A percentile compares a stretch with the other conserved stretches of the same genome.
These are phyloP conservation scores for Epicauta chinensis DNA, from an alignment of 1,140 invertebrate species.

Conservation along the genomic window DNA sequence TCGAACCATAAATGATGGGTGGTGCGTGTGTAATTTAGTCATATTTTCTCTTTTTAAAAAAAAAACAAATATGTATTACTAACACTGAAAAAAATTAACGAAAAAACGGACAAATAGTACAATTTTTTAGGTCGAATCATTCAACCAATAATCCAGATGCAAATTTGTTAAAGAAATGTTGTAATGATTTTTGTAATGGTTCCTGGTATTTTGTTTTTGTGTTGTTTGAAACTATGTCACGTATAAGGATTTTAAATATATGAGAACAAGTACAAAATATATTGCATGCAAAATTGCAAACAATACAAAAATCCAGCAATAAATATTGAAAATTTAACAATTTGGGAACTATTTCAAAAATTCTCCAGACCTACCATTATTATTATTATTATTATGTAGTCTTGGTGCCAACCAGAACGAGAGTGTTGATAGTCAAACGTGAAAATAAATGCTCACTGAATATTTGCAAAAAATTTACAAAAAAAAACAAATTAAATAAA, in stretches of 20 bases:
- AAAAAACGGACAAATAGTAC: constrained; percentile 11
- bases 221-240: not conserved
- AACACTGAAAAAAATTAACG: constrained; percentile 4
- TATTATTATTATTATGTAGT: not conserved
- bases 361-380: not conserved
- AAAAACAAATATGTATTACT: too few relatives aligned
- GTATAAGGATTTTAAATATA: not conserved
- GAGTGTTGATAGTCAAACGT: too few relatives aligned
- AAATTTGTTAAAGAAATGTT: constrained; percentile 1
- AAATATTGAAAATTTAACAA: constrained; percentile 3
- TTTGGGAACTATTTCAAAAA: constrained; percentile 14
- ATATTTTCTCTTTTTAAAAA: too few relatives aligned
- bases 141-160: not conserved
- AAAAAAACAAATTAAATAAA: too few relatives aligned
- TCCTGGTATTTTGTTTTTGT: constrained; percentile 1
- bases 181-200: constrained; percentile 9
- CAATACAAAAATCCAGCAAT: constrained; percentile 2
- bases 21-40: too few relatives aligned
- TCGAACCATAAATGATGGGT: too few relatives aligned
- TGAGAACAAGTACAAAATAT: not conserved
- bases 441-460: constrained; percentile 32
- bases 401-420: constrained; percentile 29
- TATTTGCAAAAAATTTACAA: too few relatives aligned
- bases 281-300: not conserved
- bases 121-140: constrained; percentile 11